A percentile compares a stretch with the other conserved stretches of the same genome.
phyloP scores from a whole-genome alignment of 2,113 vertebrate species.

The Semicossyphus pulcher region DNA sequence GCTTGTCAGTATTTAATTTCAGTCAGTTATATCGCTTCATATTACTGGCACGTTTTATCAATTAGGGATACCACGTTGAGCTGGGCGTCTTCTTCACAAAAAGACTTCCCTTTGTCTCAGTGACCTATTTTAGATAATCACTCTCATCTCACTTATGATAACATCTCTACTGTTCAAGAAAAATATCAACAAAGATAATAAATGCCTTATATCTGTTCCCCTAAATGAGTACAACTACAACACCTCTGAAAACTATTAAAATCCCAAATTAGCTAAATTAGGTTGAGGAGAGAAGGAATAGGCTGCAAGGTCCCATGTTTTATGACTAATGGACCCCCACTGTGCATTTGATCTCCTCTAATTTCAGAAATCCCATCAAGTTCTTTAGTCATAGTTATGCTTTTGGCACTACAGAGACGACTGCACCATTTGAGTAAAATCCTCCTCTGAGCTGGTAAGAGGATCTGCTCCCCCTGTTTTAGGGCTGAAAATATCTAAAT shows the following conservation, averaged over 20 bases:
- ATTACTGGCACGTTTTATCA: background rate
- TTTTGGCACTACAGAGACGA: slow-evolving; percentile 4
- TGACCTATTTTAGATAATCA: background rate
- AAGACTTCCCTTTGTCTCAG: background rate
- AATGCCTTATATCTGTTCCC: slow-evolving; percentile 35
- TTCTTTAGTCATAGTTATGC: slow-evolving; percentile 45
- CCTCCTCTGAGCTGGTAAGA: background rate
- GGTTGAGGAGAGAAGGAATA: too few species aligned
- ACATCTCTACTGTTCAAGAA: background rate
- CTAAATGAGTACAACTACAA: too few species aligned
- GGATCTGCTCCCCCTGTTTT: background rate
- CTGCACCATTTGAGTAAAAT: background rate
- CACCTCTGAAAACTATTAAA: too few species aligned
- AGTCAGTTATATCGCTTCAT: background rate
- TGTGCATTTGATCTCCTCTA: slow-evolving; percentile 51
- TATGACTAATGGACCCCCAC: too few species aligned
- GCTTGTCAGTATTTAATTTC: slow-evolving; percentile 16
- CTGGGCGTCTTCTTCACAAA: too few species aligned
- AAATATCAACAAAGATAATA: slow-evolving; percentile 46
- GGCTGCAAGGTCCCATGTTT: too few species aligned
- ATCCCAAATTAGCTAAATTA: too few species aligned
- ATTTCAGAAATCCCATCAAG: slow-evolving; percentile 51
- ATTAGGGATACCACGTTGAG: background rate
- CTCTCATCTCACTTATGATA: slow-evolving; percentile 16
- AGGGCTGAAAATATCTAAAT: background rate